A percentile compares a stretch with the other conserved stretches of the same genome.
phyloP scores from a whole-genome alignment of 2,797 vertebrate genomes.

The Carcharodon carcharias region DNA sequence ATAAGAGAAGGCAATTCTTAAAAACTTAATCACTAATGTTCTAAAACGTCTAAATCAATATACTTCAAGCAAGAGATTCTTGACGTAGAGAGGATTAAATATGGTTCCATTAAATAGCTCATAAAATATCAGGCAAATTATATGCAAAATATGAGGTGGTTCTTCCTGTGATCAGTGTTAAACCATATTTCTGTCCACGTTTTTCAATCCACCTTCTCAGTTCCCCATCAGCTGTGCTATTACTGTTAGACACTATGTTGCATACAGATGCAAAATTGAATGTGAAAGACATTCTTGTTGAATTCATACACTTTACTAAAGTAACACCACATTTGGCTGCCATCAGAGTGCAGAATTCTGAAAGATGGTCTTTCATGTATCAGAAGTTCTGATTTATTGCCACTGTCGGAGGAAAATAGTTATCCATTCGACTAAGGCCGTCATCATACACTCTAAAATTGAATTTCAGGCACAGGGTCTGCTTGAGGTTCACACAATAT shows the following conservation, averaged over 20 bases:
- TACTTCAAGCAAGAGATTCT: not conserved
- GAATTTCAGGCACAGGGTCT: not conserved
- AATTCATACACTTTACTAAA: not conserved
- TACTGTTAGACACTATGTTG: not conserved
- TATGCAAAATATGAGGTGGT: not conserved
- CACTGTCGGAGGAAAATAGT: not conserved
- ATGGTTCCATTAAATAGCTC: not conserved
- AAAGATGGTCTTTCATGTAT: not conserved
- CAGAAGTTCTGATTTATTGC: not conserved
- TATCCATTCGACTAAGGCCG: not conserved
- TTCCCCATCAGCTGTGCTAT: not conserved
- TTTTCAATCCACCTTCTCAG: not conserved
- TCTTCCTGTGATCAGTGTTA: not conserved
- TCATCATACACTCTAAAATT: not conserved
- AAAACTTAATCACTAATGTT: not conserved
- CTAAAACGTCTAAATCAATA: not conserved
- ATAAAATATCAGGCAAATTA: not conserved
- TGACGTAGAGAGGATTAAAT: not conserved
- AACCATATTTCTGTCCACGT: not conserved
- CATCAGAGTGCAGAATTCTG: not conserved
- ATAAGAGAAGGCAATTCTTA: not conserved
- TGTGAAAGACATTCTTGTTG: not conserved
- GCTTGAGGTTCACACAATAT: not conserved
- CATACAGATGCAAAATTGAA: not conserved
- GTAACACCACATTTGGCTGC: not conserved